A percentile compares a stretch with the other conserved stretches of the same genome.
phyloP scores from a whole-genome alignment of 2,797 vertebrate species.

The Enoplosus armatus region DNA sequence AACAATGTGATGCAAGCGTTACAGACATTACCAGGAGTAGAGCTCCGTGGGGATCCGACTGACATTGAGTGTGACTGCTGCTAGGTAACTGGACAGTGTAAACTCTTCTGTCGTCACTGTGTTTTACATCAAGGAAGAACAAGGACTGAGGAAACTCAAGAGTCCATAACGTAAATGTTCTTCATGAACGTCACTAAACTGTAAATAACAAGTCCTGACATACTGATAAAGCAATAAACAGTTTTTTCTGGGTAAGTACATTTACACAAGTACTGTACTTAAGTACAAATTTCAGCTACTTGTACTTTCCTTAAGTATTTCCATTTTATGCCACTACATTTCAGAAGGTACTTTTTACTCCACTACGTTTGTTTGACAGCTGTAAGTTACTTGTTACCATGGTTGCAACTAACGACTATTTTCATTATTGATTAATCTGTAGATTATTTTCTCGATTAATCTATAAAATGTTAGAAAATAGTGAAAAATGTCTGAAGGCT shows the following conservation, averaged over 20 bases:
- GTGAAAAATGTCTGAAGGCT: not conserved
- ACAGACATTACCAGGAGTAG: slow-evolving; percentile 54
- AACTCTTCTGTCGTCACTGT: slow-evolving; percentile 41
- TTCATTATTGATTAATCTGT: not conserved
- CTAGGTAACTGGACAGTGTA: slow-evolving; percentile 60
- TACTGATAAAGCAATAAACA: not conserved
- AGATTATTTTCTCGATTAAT: not conserved
- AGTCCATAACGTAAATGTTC: slow-evolving; percentile 7
- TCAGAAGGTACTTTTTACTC: not conserved
- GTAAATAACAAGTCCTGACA: slow-evolving; percentile 2
- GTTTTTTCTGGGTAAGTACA: not conserved
- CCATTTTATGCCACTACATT: not conserved
- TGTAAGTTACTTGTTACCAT: not conserved
- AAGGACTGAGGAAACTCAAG: slow-evolving; percentile 11
- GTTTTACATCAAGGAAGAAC: slow-evolving; percentile 21
- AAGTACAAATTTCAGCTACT: not conserved
- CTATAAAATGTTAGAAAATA: not conserved
- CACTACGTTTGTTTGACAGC: not conserved
- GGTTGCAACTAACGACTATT: not conserved
- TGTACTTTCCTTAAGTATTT: not conserved
- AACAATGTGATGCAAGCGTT: slow-evolving; percentile 77
- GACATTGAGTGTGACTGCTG: slow-evolving; percentile 56
- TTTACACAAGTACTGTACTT: not conserved
- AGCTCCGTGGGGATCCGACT: slow-evolving; percentile 53
- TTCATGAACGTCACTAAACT: not conserved